Conservation (phyloP, 2,113 vertebrate species). For the Nothobranchius furzeri region DNA sequence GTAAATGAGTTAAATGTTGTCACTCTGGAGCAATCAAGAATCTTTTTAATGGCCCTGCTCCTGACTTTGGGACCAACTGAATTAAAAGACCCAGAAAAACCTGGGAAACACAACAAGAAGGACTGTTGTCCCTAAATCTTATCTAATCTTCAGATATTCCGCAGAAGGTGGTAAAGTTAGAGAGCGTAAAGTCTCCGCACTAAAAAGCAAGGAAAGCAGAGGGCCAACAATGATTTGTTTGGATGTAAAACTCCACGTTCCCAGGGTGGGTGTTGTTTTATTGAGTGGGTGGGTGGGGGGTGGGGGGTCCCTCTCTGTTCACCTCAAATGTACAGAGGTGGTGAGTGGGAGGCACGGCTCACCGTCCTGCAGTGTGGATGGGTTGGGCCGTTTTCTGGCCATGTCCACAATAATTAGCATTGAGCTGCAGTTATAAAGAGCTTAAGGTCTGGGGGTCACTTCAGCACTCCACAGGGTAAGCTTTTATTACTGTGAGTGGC, state of each 20-base stretch:
- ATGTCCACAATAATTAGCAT: constrained; percentile 67
- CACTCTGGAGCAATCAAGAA: too few species aligned
- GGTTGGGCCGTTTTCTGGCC: constrained; percentile 34
- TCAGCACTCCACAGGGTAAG: constrained; percentile 47
- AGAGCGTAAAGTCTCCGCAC: too few species aligned
- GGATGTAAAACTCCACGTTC: constrained; percentile 17
- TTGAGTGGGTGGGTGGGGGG: constrained; percentile 22
- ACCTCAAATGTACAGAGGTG: constrained; percentile 7
- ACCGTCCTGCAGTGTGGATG: constrained; percentile 44
- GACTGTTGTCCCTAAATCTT: constrained; percentile 11
- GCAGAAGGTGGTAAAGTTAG: too few species aligned
- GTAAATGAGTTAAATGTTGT: too few species aligned
- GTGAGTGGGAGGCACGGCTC: constrained; percentile 28
- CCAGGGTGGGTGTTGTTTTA: constrained; percentile 21
- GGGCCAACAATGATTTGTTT: constrained; percentile 9
- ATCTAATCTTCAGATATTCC: too few species aligned
- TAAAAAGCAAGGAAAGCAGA: too few species aligned
- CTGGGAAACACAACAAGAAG: too few species aligned
- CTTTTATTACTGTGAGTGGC: constrained; percentile 59
- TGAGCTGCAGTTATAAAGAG: constrained; percentile 69
- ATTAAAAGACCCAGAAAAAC: too few species aligned
- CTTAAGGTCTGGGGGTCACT: constrained; percentile 62
- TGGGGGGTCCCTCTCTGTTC: constrained; percentile 10
- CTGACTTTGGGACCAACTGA: too few species aligned
- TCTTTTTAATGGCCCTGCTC: too few species aligned